phyloP scores from a whole-genome alignment of 64 coral and sea anemone species.

The Dendrophyllia cribrosa region DNA sequence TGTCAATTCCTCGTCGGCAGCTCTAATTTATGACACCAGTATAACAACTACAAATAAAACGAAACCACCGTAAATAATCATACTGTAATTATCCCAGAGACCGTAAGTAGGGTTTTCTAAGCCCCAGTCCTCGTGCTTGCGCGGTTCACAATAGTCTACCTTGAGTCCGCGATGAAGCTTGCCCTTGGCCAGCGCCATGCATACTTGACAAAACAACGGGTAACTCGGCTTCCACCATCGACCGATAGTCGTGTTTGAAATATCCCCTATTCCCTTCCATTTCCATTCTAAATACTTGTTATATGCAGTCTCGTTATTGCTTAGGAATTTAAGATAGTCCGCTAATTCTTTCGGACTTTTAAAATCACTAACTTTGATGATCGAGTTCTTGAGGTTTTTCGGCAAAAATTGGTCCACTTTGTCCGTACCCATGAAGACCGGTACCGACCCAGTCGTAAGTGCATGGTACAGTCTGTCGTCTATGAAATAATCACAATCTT shows the following conservation, averaged over 20 bases:
- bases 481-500: conserved; percentile 99
- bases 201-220: conserved; percentile 93
- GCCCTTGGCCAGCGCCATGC: conserved; percentile 90
- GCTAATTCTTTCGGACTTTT: conserved; percentile 91
- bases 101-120: conserved; percentile 60
- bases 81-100: conserved; percentile 46
- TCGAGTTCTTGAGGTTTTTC: conserved; percentile 86
- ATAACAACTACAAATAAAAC: conserved; percentile 48
- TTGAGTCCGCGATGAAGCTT: conserved; percentile 89
- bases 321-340: conserved; percentile 71
- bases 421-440: conserved; percentile 93
- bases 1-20: too few species aligned
- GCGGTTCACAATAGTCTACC: conserved; percentile 76
- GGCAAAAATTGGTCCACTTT: conserved; percentile 96
- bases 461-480: conserved; percentile 92
- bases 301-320: conserved; percentile 86
- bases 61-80: conserved; percentile 62
- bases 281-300: conserved; percentile 98
- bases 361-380: conserved; percentile 96
- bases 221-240: conserved; percentile 90
- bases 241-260: conserved; percentile 78
- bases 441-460: conserved; percentile 86
- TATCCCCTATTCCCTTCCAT: conserved; percentile 82
- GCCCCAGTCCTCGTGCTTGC: conserved; percentile 85
- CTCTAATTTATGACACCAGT: conserved; percentile 37